Evolutionary conservation across 2,888 invertebrate genomes (phyloP), one percentile per base, ranked within the genome.

Genomic region (Torymus texanus): DNA sequence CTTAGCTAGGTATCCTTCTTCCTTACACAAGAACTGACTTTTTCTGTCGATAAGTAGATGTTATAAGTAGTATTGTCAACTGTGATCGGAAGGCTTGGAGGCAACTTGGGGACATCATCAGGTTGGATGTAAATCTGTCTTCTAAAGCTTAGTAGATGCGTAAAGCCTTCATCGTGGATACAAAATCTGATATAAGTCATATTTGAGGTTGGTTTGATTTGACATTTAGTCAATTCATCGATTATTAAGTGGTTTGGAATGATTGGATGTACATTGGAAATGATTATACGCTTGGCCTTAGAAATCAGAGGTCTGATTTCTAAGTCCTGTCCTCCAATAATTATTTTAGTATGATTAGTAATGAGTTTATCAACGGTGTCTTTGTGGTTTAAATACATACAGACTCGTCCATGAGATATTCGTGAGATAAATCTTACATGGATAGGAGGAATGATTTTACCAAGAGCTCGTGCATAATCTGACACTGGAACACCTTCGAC

Each of bases 41-140:
- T 75, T 12, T 83, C 79, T 18, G 74, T 73, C 11, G 82, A 82
- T 2, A 81, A 51, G 62, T 78, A 83, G 12, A 83, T 83, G 78
- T 78, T 70, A 65, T 84, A 82, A 1, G 14, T 67, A 0, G 82
- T 82, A 2, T 81, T 66, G 12, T 83, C 83, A 58, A 66, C 82
- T 1, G 68, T 62, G 5, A 83, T 73, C 65, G 81, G 67, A 0
- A 81, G 18, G 0, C 73, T 61, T 14, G 70, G 80, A 14, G 82
- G 81, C 13, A 83, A 67, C 66, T 81, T 80, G 2, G 8, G 13
- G 4, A 78, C 53, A 58, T 84, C 84, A 13, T 83, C 82, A 0
- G 75, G 80, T 11, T 78, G 70, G 0, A 84, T 75, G 41, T 82
- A 82, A 0, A 83, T 61, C 65, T 82, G 82, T 13, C 81, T 65